Percentiles rank a stretch among this genome's conserved stretches.
These are phyloP conservation scores for Nomada flava DNA, from an alignment of 2,888 invertebrate genomes.

Conservation along the genomic window DNA sequence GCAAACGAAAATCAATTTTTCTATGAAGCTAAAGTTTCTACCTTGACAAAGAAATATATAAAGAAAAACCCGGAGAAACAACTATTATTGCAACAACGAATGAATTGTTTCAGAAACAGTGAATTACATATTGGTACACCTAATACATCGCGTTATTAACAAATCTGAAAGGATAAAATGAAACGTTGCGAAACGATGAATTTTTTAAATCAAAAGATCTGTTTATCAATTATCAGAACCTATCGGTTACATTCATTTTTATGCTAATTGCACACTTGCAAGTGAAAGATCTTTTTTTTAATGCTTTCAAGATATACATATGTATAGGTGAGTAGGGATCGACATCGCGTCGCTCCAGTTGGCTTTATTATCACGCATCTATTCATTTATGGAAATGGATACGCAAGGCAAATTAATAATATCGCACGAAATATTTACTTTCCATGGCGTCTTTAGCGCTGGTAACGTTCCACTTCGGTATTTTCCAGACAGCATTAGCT, in stretches of 20 bases:
- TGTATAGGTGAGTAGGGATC: neutral
- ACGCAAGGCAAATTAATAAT: slow-evolving; percentile 14
- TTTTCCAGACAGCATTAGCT: slow-evolving; percentile 12
- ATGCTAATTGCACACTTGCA: no score
- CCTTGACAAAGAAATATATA: no score
- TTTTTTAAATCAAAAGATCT: neutral
- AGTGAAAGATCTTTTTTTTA: neutral
- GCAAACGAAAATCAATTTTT: no score
- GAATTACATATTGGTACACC: no score
- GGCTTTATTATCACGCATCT: slow-evolving; percentile 3
- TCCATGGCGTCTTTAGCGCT: neutral
- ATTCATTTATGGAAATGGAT: slow-evolving; percentile 4
- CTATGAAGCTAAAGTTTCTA: no score
- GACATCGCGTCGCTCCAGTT: neutral
- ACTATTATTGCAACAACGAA: no score
- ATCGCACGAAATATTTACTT: slow-evolving; percentile 26
- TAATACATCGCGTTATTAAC: no score
- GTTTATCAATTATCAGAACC: neutral
- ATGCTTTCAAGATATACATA: neutral
- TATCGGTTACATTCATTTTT: neutral
- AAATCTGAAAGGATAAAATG: neutral
- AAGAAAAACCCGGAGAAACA: no score
- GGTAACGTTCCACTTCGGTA: slow-evolving; percentile 19
- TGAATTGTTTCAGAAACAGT: no score
- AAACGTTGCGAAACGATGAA: neutral